Evolutionary conservation across 1,140 invertebrate species (phyloP).

Genomic region (Microplitis mediator): DNA sequence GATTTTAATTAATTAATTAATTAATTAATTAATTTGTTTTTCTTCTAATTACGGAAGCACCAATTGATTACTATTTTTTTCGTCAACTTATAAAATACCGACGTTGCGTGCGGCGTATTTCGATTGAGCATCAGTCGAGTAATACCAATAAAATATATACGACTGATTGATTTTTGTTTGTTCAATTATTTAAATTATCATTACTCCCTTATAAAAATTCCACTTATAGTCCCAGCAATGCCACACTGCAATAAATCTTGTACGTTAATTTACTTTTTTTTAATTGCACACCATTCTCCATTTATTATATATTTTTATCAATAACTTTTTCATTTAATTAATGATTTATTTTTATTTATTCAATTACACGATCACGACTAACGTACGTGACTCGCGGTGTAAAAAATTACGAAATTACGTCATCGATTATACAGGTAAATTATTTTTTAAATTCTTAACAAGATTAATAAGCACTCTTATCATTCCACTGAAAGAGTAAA

Average conservation of each 20-base stretch:
- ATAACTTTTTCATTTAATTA: neutral
- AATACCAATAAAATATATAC: constrained; percentile 8
- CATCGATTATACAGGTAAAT: neutral
- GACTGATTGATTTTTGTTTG: neutral
- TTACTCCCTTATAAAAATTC: constrained; percentile 8
- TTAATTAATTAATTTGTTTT: neutral
- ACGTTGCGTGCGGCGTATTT: neutral
- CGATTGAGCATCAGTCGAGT: constrained; percentile 13
- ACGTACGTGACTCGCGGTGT: neutral
- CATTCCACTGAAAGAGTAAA: no score
- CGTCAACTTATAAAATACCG: neutral
- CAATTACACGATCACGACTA: neutral
- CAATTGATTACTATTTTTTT: constrained; percentile 22
- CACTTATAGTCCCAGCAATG: constrained; percentile 29
- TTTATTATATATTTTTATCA: neutral
- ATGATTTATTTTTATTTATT: neutral
- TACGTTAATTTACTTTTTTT: constrained; percentile 4
- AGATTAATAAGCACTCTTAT: neutral
- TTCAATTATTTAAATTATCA: constrained; percentile 2
- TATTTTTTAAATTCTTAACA: neutral
- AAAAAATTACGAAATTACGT: constrained; percentile 1
- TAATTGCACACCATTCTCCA: neutral
- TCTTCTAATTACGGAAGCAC: constrained; percentile 29
- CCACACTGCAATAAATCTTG: neutral
- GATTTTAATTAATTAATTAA: neutral